phyloP scores from a whole-genome alignment of 2,888 invertebrate genomes.

The Scaptomyza tumidula region DNA sequence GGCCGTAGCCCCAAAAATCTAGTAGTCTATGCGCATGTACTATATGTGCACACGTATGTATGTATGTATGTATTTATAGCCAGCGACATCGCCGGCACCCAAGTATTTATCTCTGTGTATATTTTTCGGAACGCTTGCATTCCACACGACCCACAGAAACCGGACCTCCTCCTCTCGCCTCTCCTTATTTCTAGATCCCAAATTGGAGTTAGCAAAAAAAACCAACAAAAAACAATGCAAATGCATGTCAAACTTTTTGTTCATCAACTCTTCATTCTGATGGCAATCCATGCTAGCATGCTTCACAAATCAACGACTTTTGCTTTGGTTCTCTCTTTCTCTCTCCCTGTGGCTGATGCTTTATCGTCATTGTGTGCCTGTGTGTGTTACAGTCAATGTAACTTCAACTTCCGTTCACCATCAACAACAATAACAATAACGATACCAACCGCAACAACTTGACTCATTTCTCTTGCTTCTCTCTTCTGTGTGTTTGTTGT shows the following conservation, averaged over 20 bases:
- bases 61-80: conserved; percentile 40
- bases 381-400: conserved; percentile 12
- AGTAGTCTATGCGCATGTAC: conserved; percentile 51
- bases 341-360: neutral
- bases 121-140: conserved; percentile 22
- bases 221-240: conserved; percentile 18
- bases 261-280: neutral
- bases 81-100: conserved; percentile 39
- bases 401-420: conserved; percentile 28
- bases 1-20: conserved; percentile 34
- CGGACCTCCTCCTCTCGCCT: neutral
- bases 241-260: conserved; percentile 3
- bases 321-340: neutral
- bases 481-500: conserved; percentile 1
- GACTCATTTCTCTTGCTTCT: conserved; percentile 36
- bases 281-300: neutral
- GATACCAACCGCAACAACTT: conserved; percentile 41
- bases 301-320: conserved; percentile 1
- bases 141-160: conserved; percentile 1
- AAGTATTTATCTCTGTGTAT: conserved; percentile 11
- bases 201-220: conserved; percentile 16
- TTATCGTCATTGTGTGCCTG: neutral
- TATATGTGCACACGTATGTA: conserved; percentile 4
- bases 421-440: conserved; percentile 34
- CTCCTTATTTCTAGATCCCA: neutral